Percentiles rank a stretch among this genome's conserved stretches.
Conservation (phyloP, 2,113 vertebrate genomes). For the Nothobranchius furzeri region DNA sequence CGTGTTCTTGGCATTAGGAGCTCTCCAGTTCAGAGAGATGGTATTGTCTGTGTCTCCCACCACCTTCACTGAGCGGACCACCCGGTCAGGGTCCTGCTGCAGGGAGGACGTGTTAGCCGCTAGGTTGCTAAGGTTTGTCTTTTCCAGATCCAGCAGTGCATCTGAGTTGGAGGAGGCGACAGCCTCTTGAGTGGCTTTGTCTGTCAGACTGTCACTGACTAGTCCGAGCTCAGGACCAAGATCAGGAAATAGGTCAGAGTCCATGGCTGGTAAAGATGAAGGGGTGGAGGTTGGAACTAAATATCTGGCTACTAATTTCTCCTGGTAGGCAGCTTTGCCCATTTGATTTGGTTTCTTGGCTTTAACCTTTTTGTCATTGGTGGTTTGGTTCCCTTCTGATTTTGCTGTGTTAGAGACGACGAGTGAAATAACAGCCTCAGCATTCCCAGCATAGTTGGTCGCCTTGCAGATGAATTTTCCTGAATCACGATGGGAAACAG, state of each 20-base stretch:
- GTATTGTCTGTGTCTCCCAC: slow-evolving; percentile 92
- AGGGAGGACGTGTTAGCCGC: slow-evolving; percentile 79
- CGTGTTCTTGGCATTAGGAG: slow-evolving; percentile 84
- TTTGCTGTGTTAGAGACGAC: slow-evolving; percentile 84
- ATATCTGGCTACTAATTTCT: slow-evolving; percentile 85
- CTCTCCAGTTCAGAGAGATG: slow-evolving; percentile 90
- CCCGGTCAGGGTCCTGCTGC: slow-evolving; percentile 81
- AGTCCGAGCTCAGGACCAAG: slow-evolving; percentile 44
- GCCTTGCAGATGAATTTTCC: slow-evolving; percentile 96
- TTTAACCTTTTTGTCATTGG: slow-evolving; percentile 69
- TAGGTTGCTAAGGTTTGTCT: slow-evolving; percentile 80
- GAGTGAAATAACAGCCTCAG: slow-evolving; percentile 88
- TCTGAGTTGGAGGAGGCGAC: slow-evolving; percentile 62
- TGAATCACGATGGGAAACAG: slow-evolving; percentile 87
- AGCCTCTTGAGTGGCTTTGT: slow-evolving; percentile 60
- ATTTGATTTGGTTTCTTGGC: slow-evolving; percentile 66
- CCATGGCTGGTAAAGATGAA: slow-evolving; percentile 31
- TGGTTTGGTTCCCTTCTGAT: slow-evolving; percentile 72
- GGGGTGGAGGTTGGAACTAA: slow-evolving; percentile 71
- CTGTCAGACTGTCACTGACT: slow-evolving; percentile 64
- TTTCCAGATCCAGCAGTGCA: slow-evolving; percentile 73
- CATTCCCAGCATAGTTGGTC: slow-evolving; percentile 88
- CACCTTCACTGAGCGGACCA: slow-evolving; percentile 90
- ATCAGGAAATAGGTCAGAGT: slow-evolving; percentile 39
- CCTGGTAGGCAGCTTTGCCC: slow-evolving; percentile 86